Conservation (phyloP, 1,140 invertebrate species). For the Eciton burchellii region DNA sequence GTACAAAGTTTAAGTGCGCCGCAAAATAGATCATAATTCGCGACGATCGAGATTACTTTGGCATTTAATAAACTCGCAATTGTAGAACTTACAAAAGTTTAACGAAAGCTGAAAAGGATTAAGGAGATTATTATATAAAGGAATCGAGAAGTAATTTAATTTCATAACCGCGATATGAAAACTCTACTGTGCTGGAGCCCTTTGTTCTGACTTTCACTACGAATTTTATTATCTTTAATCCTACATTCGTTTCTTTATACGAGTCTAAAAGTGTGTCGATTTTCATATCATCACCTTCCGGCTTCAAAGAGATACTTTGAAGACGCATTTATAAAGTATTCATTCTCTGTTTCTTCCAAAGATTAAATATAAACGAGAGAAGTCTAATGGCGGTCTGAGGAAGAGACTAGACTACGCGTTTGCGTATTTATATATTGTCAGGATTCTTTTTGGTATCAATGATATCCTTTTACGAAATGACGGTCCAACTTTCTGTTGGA, state of each 20-base stretch:
- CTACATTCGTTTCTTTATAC: background rate
- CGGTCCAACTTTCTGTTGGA: background rate
- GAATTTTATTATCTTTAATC: background rate
- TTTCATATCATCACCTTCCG: slow-evolving; percentile 14
- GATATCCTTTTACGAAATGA: background rate
- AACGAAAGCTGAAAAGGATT: background rate
- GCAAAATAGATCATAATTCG: background rate
- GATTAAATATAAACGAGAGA: slow-evolving; percentile 40
- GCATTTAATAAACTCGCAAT: background rate
- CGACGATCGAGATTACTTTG: background rate
- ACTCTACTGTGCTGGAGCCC: background rate
- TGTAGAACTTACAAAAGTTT: background rate
- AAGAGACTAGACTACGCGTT: background rate
- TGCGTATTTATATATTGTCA: slow-evolving; percentile 39
- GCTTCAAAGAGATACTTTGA: slow-evolving; percentile 23
- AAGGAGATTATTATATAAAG: background rate
- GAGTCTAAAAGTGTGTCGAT: background rate
- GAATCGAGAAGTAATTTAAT: background rate
- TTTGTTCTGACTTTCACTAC: background rate
- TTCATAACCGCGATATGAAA: background rate
- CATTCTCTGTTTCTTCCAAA: slow-evolving; percentile 19
- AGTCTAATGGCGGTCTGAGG: background rate
- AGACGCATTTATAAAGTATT: slow-evolving; percentile 19
- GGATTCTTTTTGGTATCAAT: slow-evolving; percentile 7
- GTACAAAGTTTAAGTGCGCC: too few relatives aligned